Percentiles rank a stretch among this genome's conserved stretches.
phyloP scores from a whole-genome alignment of 2,888 invertebrate genomes.

The Eledona agricola region DNA sequence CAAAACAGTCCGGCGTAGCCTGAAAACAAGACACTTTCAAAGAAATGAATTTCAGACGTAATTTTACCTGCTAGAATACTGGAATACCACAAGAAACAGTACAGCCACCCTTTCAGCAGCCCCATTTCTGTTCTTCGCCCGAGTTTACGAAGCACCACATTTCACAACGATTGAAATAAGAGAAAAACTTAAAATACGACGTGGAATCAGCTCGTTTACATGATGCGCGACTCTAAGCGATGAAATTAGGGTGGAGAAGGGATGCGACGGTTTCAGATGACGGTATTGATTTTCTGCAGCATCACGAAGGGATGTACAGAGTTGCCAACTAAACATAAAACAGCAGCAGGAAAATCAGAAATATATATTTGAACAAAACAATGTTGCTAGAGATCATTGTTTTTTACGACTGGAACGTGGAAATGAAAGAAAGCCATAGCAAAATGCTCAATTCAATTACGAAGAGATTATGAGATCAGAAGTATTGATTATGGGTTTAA shows the following conservation, averaged over 20 bases:
- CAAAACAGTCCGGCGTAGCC: conserved; percentile 70
- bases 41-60: too few relatives aligned
- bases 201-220: conserved; percentile 12
- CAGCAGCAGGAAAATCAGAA: conserved; percentile 23
- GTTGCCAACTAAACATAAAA: conserved; percentile 22
- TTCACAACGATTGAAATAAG: conserved; percentile 1
- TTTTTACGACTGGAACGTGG: too few relatives aligned
- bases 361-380: conserved; percentile 28
- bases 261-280: conserved; percentile 13
- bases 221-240: conserved; percentile 8
- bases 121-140: conserved; percentile 51
- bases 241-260: conserved; percentile 3
- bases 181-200: conserved; percentile 14
- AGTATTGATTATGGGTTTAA: too few relatives aligned
- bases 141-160: conserved; percentile 5
- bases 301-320: conserved; percentile 17
- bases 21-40: conserved; percentile 26
- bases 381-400: conserved; percentile 20
- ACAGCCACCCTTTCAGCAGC: conserved; percentile 53
- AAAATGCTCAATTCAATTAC: too few relatives aligned
- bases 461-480: too few relatives aligned
- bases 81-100: conserved; percentile 59
- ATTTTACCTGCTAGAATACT: conserved; percentile 60
- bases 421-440: too few relatives aligned
- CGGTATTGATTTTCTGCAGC: conserved; percentile 28